Conservation (phyloP, 2,888 invertebrate genomes). For the Drosophila helvetica region DNA sequence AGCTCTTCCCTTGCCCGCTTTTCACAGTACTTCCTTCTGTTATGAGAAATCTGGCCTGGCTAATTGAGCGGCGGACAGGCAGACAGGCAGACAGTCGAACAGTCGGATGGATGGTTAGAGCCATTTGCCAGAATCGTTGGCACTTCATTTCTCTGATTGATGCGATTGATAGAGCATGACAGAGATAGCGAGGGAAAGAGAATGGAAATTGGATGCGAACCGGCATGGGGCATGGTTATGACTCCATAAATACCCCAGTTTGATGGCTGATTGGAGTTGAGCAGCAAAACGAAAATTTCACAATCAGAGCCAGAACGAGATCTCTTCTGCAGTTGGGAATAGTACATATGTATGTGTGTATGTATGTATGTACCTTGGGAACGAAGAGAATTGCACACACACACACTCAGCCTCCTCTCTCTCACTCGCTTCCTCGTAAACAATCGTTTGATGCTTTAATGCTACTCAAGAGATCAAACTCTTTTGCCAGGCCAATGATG, state of each 20-base stretch:
- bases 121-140: slow-evolving; percentile 23
- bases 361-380: too few relatives aligned
- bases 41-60: slow-evolving; percentile 8
- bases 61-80: slow-evolving; percentile 17
- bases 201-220: neutral
- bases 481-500: slow-evolving; percentile 52
- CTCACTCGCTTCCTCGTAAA: slow-evolving; percentile 38
- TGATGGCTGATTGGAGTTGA: slow-evolving; percentile 4
- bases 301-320: slow-evolving; percentile 3
- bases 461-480: slow-evolving; percentile 70
- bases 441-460: slow-evolving; percentile 70
- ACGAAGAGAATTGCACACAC: neutral
- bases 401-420: neutral
- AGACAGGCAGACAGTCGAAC: neutral
- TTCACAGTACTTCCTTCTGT: neutral
- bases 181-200: neutral
- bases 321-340: neutral
- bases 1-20: neutral
- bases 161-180: neutral
- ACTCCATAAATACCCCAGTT: neutral
- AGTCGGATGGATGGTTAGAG: slow-evolving; percentile 22
- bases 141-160: neutral
- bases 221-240: neutral
- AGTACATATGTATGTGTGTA: too few relatives aligned
- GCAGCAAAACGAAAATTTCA: slow-evolving; percentile 2